A percentile compares a stretch with the other conserved stretches of the same genome.
These are phyloP conservation scores for Catharus ustulatus DNA, from an alignment of 2,797 vertebrate genomes.

Conservation along the genomic window DNA sequence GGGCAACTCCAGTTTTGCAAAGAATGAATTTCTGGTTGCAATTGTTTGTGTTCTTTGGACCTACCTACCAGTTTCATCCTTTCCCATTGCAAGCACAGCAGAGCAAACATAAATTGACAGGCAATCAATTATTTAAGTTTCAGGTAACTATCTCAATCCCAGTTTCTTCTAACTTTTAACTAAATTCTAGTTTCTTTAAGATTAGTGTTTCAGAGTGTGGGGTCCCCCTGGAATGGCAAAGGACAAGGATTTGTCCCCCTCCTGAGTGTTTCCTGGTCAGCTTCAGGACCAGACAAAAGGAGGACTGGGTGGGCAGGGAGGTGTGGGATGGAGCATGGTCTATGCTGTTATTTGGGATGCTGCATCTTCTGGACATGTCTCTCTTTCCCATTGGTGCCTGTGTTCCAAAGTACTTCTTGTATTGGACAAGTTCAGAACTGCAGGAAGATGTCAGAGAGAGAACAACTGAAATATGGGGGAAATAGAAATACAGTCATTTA, in stretches of 20 bases:
- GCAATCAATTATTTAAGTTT: too few species aligned
- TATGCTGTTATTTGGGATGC: neutral
- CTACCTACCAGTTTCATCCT: too few species aligned
- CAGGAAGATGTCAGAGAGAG: neutral
- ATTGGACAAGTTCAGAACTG: neutral
- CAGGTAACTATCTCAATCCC: too few species aligned
- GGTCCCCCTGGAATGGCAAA: neutral
- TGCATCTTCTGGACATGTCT: accelerated
- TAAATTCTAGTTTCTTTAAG: too few species aligned
- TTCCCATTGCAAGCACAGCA: too few species aligned
- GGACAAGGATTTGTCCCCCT: neutral
- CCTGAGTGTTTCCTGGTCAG: neutral
- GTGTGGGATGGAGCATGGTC: neutral
- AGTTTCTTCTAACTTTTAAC: too few species aligned
- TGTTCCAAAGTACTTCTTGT: neutral
- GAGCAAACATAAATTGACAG: too few species aligned
- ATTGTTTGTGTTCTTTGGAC: too few species aligned
- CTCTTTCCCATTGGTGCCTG: neutral
- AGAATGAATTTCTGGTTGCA: too few species aligned
- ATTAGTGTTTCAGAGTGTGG: neutral
- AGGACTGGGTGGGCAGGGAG: neutral
- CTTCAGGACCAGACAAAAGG: neutral
- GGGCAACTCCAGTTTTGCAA: too few species aligned
- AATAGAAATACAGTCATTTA: neutral
- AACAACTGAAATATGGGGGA: neutral